phyloP scores from a whole-genome alignment of 2,888 invertebrate genomes.

The Brachyopa scutellaris region DNA sequence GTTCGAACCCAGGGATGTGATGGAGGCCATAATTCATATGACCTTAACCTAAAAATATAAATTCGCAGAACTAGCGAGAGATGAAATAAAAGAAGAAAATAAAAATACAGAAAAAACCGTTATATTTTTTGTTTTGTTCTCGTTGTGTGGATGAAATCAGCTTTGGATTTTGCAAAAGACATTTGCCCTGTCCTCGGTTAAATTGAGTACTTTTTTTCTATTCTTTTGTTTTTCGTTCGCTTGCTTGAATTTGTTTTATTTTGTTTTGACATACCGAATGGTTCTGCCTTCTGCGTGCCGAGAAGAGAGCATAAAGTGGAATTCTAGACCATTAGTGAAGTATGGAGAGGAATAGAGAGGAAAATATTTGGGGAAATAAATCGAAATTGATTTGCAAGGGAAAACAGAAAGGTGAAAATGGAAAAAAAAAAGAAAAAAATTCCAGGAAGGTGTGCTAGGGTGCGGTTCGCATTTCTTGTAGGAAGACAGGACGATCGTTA shows the following conservation, averaged over 20 bases:
- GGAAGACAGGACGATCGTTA: no score
- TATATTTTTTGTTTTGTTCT: background rate
- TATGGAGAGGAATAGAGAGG: no score
- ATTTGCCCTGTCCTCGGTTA: background rate
- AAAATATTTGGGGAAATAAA: background rate
- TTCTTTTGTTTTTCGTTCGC: background rate
- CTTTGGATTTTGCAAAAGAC: constrained; percentile 16
- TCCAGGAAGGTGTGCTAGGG: constrained; percentile 4
- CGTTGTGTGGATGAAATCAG: background rate
- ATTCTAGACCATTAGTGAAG: background rate
- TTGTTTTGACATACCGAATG: background rate
- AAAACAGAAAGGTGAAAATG: background rate
- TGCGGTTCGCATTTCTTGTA: no score
- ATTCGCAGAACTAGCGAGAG: constrained; percentile 5
- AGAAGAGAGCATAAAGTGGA: background rate
- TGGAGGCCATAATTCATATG: constrained; percentile 24
- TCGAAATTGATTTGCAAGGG: constrained; percentile 16
- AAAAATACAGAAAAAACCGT: no score
- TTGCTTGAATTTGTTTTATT: background rate
- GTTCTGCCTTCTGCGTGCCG: background rate
- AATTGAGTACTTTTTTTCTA: constrained; percentile 8
- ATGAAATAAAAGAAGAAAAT: constrained; percentile 1
- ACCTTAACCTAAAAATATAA: constrained; percentile 42
- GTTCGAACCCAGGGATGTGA: constrained; percentile 7
- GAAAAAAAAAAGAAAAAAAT: background rate